These are phyloP conservation scores for Alces alces DNA, from an alignment of 2,113 vertebrate species.

Conservation along the genomic window DNA sequence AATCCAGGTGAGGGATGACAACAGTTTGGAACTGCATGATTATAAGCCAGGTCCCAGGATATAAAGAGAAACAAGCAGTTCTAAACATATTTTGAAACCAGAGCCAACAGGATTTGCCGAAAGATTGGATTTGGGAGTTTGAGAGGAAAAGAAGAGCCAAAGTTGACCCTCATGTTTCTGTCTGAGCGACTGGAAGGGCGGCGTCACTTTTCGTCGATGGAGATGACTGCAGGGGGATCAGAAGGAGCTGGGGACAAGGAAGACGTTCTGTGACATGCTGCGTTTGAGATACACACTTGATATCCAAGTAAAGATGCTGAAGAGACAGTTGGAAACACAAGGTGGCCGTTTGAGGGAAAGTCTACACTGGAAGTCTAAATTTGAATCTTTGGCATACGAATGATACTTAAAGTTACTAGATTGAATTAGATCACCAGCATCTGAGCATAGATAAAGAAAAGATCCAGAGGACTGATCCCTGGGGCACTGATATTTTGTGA, in stretches of 20 bases:
- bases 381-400: neutral
- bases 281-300: neutral
- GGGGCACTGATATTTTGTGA: neutral
- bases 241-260: neutral
- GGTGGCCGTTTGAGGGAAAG: neutral
- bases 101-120: neutral
- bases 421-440: neutral
- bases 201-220: neutral
- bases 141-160: neutral
- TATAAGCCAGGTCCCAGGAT: neutral
- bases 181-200: neutral
- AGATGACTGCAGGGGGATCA: neutral
- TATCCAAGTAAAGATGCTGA: neutral
- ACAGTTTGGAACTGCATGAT: neutral
- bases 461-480: neutral
- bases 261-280: neutral
- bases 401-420: neutral
- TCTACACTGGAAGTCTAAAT: neutral
- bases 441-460: neutral
- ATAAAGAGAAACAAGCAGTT: neutral
- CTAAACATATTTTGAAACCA: neutral
- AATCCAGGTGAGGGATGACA: neutral
- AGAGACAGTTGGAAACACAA: neutral
- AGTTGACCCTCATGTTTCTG: neutral
- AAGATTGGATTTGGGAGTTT: neutral